Evolutionary conservation across 2,888 invertebrate genomes (phyloP).

Genomic region (Ecliptopera silaceata): DNA sequence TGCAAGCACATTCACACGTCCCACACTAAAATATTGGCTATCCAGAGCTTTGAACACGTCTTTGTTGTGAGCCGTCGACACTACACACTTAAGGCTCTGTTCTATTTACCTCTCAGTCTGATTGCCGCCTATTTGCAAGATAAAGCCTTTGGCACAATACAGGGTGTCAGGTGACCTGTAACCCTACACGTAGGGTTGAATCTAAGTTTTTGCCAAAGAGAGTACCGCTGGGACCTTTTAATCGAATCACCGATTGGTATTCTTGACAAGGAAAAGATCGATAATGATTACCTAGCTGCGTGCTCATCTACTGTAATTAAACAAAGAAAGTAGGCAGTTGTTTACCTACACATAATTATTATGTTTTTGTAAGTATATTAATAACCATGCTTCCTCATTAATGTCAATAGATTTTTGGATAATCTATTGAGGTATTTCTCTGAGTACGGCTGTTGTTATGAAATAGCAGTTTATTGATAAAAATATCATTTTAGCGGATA

Average conservation of each 20-base stretch:
- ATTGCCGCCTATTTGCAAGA: conserved; percentile 37
- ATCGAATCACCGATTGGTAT: conserved; percentile 8
- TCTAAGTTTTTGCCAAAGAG: conserved; percentile 34
- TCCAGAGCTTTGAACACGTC: conserved; percentile 20
- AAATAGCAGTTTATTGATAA: no score
- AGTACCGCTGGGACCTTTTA: conserved; percentile 18
- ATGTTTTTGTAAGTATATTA: no score
- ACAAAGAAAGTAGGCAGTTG: no score
- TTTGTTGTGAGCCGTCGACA: conserved; percentile 34
- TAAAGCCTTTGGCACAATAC: conserved; percentile 35
- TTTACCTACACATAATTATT: no score
- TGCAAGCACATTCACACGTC: conserved; percentile 22
- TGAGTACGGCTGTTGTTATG: no score
- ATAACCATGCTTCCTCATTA: no score
- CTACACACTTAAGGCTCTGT: conserved; percentile 30
- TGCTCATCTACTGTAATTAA: no score
- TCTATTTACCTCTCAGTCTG: conserved; percentile 34
- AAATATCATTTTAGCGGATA: no score
- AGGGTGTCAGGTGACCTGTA: conserved; percentile 39
- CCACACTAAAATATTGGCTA: conserved; percentile 24
- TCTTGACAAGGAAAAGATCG: not conserved
- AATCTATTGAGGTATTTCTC: no score
- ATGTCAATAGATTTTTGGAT: no score
- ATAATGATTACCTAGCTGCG: no score
- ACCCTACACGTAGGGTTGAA: conserved; percentile 29